Conservation (phyloP, 2,888 invertebrate genomes). For the Morpho deidamia region DNA sequence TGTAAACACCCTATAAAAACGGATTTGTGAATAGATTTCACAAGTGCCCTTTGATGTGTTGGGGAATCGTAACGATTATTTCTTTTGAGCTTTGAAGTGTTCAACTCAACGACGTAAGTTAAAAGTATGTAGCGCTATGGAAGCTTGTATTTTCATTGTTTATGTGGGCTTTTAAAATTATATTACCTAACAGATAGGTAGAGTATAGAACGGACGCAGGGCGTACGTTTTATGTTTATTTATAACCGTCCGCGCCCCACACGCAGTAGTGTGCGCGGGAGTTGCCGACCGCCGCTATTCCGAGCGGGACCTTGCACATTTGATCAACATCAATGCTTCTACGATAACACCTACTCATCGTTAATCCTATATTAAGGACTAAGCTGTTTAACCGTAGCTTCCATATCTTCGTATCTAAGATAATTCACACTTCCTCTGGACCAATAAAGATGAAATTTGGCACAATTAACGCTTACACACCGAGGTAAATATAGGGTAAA, state of each 20-base stretch:
- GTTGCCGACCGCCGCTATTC: slow-evolving; percentile 65
- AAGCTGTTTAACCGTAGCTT: no score
- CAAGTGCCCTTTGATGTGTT: slow-evolving; percentile 4
- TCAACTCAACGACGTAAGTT: neutral
- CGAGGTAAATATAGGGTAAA: no score
- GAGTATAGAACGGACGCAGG: slow-evolving; percentile 42
- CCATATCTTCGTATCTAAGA: no score
- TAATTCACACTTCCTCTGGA: no score
- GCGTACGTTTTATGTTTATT: slow-evolving; percentile 56
- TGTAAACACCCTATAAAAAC: neutral
- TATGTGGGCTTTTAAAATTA: slow-evolving; percentile 32
- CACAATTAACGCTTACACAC: no score
- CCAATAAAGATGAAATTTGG: no score
- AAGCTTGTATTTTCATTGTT: slow-evolving; percentile 20
- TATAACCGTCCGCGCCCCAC: slow-evolving; percentile 70
- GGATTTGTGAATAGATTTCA: slow-evolving; percentile 2
- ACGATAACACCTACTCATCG: slow-evolving; percentile 1
- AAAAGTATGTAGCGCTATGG: neutral
- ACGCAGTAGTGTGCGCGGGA: slow-evolving; percentile 52
- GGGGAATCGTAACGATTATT: neutral
- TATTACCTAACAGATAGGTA: slow-evolving; percentile 40
- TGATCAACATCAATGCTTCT: slow-evolving; percentile 13
- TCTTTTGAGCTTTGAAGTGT: slow-evolving; percentile 1
- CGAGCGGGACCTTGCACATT: slow-evolving; percentile 61
- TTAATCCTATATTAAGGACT: neutral